Evolutionary conservation across 2,888 invertebrate genomes (phyloP), one percentile per base, ranked within the genome.

Genomic region (Leucozona laternaria): DNA sequence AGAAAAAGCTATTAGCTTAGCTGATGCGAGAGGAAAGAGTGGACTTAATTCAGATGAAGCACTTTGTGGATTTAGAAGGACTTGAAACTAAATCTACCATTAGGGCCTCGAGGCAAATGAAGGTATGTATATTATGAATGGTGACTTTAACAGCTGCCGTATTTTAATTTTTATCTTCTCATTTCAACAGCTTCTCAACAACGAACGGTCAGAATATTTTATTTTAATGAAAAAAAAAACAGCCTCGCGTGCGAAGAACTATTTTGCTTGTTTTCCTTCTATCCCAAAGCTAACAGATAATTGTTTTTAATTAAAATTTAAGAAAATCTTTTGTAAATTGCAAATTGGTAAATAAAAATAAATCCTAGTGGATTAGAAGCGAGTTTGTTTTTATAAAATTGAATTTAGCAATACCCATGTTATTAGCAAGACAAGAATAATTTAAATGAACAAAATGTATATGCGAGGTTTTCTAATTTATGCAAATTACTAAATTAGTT

Each of bases 291-390:
- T 48, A 53, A 77, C 64, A 57, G 76, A 58, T 48, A 55, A 77
- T 71, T 81, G 34, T 77, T 77, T 72, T 72, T 77, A 81, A 81
- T 81, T 81, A 72, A 77, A 81, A 57, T 66, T 53, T 66, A 43
- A 68, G 31, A 53, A 78, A 48, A 55, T 58, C 34, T 50, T 72
- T 20, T 55, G 11, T n/a, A n/a, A n/a, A n/a, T n/a, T n/a, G 11
- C 50, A 66, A 66, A 66, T 48, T 66, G 20, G 50, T 2, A 2
- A 5, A 20, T 7, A 31, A n/a, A 25, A 22, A n/a, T 10, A 25
- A n/a, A 2, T 17, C n/a, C 0, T 28, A n/a, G 11, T 43, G 62
- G 2, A 43, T 40, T 25, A 43, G n/a, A 25, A n/a, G n/a, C n/a
- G 4, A 40, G 22, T n/a, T 15, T 20, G 8, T 22, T 40, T 37